Percentiles rank a stretch among this genome's conserved stretches.
Evolutionary conservation across 2,888 invertebrate genomes (phyloP).

Genomic region (Rotaria socialis): DNA sequence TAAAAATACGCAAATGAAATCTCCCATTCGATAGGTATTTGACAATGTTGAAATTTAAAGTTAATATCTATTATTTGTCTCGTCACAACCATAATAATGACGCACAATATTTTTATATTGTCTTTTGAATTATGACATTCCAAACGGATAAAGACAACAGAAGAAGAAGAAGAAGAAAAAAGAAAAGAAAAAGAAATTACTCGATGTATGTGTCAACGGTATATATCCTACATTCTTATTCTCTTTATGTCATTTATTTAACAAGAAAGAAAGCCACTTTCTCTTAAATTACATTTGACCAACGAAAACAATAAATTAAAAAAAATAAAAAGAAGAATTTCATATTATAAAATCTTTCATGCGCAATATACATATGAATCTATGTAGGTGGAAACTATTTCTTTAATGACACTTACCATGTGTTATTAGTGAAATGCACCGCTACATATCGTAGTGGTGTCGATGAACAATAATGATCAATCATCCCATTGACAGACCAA

Average conservation of each 20-base stretch:
- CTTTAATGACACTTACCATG: neutral
- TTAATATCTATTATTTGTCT: neutral
- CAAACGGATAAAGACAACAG: neutral
- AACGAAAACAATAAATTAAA: too few relatives aligned
- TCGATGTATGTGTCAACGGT: neutral
- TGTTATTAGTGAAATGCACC: conserved; percentile 16
- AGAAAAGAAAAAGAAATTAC: neutral
- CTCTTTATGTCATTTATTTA: conserved; percentile 23
- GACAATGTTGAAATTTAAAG: neutral
- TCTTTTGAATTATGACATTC: conserved; percentile 4
- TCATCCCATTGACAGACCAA: conserved; percentile 5
- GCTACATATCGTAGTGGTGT: neutral
- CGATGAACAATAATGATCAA: conserved; percentile 18
- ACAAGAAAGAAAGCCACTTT: conserved; percentile 8
- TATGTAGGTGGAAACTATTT: neutral
- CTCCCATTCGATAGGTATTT: neutral
- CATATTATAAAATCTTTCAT: neutral
- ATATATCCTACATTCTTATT: neutral
- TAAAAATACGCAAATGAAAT: neutral
- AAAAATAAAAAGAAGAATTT: neutral
- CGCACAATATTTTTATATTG: neutral
- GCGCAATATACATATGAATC: neutral
- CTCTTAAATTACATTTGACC: conserved; percentile 18
- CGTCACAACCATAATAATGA: neutral
- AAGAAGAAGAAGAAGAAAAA: neutral